A percentile compares a stretch with the other conserved stretches of the same genome.
Evolutionary conservation across 1,140 invertebrate species (phyloP).

Genomic region (Arion vulgaris): DNA sequence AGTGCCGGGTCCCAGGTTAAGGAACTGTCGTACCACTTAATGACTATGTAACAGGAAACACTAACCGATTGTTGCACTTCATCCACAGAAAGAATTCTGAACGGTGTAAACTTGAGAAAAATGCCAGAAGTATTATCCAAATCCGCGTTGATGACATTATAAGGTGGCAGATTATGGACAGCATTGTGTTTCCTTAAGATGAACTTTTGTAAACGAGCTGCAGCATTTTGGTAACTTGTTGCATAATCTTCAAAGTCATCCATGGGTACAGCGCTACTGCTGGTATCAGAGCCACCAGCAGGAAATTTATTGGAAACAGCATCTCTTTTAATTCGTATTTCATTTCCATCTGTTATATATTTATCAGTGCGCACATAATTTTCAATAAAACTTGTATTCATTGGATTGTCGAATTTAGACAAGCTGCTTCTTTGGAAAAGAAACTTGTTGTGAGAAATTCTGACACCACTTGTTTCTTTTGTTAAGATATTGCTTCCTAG

Average conservation of each 20-base stretch:
- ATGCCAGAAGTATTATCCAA: background rate
- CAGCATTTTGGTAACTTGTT: background rate
- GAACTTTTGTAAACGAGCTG: background rate
- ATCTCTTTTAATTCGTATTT: background rate
- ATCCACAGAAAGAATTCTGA: constrained; percentile 40
- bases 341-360: background rate
- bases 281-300: too few relatives aligned
- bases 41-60: constrained; percentile 32
- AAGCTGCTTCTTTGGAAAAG: too few relatives aligned
- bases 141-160: background rate
- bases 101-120: constrained; percentile 17
- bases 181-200: background rate
- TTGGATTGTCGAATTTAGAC: too few relatives aligned
- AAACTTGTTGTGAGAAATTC: too few relatives aligned
- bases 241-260: background rate
- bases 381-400: too few relatives aligned
- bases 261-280: background rate
- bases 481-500: too few relatives aligned
- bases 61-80: constrained; percentile 46
- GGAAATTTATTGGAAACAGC: background rate
- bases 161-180: background rate
- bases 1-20: constrained; percentile 77
- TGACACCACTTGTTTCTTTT: too few relatives aligned
- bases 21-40: constrained; percentile 42
- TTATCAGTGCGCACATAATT: too few relatives aligned